Evolutionary conservation across 2,113 vertebrate genomes (phyloP).

Genomic region (Trematocara zebra): DNA sequence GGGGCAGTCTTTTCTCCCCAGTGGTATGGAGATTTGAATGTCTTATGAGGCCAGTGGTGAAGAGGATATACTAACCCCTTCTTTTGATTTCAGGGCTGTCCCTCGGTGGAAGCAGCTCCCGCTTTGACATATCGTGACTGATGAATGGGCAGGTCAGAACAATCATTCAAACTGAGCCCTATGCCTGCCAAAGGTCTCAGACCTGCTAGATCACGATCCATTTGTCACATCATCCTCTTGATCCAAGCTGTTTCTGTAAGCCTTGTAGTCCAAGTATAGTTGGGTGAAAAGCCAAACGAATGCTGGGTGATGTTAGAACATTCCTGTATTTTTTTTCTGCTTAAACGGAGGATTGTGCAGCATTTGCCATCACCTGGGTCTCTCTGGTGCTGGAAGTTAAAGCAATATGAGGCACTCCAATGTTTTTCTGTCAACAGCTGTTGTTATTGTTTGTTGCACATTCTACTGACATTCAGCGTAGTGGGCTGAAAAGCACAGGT

Average conservation of each 20-base stretch:
- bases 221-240: conserved; percentile 41
- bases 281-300: neutral
- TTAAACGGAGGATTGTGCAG: neutral
- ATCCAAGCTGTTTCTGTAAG: neutral
- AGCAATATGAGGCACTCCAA: neutral
- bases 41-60: neutral
- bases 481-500: conserved; percentile 38
- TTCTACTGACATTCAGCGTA: conserved; percentile 7
- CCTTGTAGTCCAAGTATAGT: neutral
- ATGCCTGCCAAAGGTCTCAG: conserved; percentile 30
- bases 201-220: conserved; percentile 31
- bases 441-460: conserved; percentile 12
- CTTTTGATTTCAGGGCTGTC: conserved; percentile 10
- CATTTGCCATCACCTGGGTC: neutral
- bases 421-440: conserved; percentile 24
- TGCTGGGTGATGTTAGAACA: neutral
- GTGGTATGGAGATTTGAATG: conserved; percentile 10
- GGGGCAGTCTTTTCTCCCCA: neutral
- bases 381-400: neutral
- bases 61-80: neutral
- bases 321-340: neutral
- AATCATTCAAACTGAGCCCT: conserved; percentile 35
- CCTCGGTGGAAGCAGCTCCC: neutral
- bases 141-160: conserved; percentile 38
- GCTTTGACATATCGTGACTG: conserved; percentile 25